Evolutionary conservation across 2,888 invertebrate species (phyloP).

Genomic region (Drosophila subquinaria): DNA sequence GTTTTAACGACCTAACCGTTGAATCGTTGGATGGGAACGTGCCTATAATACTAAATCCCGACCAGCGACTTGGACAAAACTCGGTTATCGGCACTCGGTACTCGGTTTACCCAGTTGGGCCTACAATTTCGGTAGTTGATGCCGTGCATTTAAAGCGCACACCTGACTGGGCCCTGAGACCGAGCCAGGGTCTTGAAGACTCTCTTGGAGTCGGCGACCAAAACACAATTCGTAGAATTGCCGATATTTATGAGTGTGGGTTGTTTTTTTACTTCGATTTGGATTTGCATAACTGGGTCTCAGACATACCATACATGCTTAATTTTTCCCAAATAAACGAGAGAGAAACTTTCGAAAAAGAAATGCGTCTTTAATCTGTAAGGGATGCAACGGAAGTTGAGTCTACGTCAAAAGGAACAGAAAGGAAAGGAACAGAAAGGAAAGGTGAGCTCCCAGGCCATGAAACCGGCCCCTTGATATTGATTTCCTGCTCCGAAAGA

Average conservation of each 20-base stretch:
- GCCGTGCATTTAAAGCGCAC: slow-evolving; percentile 73
- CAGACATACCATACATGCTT: slow-evolving; percentile 74
- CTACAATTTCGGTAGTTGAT: slow-evolving; percentile 72
- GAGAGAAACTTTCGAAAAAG: slow-evolving; percentile 65
- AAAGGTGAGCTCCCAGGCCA: slow-evolving; percentile 3
- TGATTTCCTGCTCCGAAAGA: slow-evolving; percentile 76
- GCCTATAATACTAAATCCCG: slow-evolving; percentile 51
- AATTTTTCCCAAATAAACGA: slow-evolving; percentile 54
- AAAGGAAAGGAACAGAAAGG: slow-evolving; percentile 16
- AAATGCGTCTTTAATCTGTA: slow-evolving; percentile 36
- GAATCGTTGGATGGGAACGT: slow-evolving; percentile 50
- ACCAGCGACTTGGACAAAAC: slow-evolving; percentile 41
- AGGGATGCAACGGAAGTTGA: slow-evolving; percentile 71
- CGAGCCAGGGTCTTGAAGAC: slow-evolving; percentile 22
- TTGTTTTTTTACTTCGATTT: slow-evolving; percentile 36
- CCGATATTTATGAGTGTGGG: slow-evolving; percentile 77
- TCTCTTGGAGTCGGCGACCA: slow-evolving; percentile 14
- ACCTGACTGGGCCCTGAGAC: slow-evolving; percentile 54
- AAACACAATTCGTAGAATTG: slow-evolving; percentile 70
- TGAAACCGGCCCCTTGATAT: slow-evolving; percentile 74
- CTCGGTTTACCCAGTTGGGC: slow-evolving; percentile 47
- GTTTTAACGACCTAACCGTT: slow-evolving; percentile 72
- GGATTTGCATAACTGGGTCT: slow-evolving; percentile 85
- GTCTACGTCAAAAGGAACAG: background rate
- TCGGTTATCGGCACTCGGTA: slow-evolving; percentile 31